Base-by-base conservation (phyloP, 2,113 vertebrate genomes). In the Thunnus thynnus region DNA sequence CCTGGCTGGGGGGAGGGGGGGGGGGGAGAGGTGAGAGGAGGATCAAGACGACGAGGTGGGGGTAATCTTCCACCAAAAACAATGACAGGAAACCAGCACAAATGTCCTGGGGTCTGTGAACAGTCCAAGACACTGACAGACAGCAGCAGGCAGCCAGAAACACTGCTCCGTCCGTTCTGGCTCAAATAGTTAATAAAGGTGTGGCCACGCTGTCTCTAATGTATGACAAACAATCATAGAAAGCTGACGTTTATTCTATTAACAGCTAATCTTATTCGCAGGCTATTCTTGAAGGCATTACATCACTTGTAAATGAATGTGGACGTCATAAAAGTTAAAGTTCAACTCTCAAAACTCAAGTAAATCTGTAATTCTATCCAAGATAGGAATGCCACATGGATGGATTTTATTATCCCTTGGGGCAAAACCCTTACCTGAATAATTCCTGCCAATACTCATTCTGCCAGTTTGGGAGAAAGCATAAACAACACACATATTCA, bases 21-120 rank as follows among this genome's bases (percentile, higher is more conserved):
- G n/a, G 56, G 47, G 41, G 25, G 44, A n/a, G 25, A 16, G 36
- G 56, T 48, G 41, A 76, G 64, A 65, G 9, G 76, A 57, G 61
- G 73, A 72, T 67, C 72, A 51, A 41, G 78, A 84, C 20, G 20
- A 80, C 9, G 36, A 65, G 69, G 64, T 57, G 64, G 74, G 36
- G 46, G 72, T 72, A 61, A 78, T 82, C 88, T 60, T 82, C 83
- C 72, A 63, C 56, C 78, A 22, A 74, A 76, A 94, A 94, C 93
- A 95, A 94, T 93, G 83, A 91, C 82, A 91, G 94, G 93, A 95
- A 95, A 86, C 84, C 69, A 61, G 86, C 73, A 36, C 79, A 57
- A 92, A 84, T 56, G 72, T 91, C 83, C 86, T 76, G 87, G 69
- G 84, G 85, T 88, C 82, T 76, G 50, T 41, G 68, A 48, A 47